phyloP scores from a whole-genome alignment of 2,797 vertebrate genomes.

The Pangasius djambal region DNA sequence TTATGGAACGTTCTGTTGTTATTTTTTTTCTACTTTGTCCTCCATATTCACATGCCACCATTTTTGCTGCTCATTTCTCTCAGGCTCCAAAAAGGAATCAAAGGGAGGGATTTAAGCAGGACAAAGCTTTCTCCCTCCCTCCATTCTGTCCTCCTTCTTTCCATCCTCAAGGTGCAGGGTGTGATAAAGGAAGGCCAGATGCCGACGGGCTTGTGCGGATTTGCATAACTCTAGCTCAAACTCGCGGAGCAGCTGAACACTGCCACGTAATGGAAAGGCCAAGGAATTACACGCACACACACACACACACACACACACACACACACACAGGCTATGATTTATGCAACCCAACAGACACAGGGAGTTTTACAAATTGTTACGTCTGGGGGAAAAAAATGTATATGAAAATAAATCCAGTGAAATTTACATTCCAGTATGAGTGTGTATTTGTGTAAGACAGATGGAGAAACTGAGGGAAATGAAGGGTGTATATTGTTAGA shows the following conservation, averaged over 20 bases:
- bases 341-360: background rate
- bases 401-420: background rate
- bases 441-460: background rate
- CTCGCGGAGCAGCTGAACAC: conserved; percentile 68
- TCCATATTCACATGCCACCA: background rate
- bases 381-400: background rate
- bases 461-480: background rate
- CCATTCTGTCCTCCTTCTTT: conserved; percentile 29
- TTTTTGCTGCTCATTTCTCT: conserved; percentile 5
- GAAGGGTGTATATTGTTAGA: background rate
- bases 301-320: background rate
- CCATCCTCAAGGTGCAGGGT: conserved; percentile 72
- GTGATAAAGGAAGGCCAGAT: conserved; percentile 78
- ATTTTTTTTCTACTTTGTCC: background rate
- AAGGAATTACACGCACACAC: conserved; percentile 67
- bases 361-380: background rate
- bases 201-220: conserved; percentile 67
- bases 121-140: conserved; percentile 43
- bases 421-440: background rate
- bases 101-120: conserved; percentile 34
- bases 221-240: conserved; percentile 63
- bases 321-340: background rate
- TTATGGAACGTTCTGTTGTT: background rate
- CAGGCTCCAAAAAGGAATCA: background rate
- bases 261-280: conserved; percentile 74